Conservation (phyloP, 2,888 invertebrate species). For the Oscheius sp. region DNA sequence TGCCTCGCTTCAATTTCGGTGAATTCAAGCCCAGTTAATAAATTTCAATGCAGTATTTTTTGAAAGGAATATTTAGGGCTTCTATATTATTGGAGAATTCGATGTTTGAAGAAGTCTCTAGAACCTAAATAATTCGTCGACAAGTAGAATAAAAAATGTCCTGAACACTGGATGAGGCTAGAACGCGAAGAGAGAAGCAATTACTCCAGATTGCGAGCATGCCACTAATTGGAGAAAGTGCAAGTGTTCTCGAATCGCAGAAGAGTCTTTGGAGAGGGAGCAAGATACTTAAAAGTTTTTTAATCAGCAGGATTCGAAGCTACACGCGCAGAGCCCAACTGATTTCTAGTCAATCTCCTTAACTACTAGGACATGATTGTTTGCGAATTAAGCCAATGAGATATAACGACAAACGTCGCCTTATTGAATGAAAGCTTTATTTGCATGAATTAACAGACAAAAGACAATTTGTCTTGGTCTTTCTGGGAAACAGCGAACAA, state of each 20-base stretch:
- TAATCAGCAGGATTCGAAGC: conserved; percentile 65
- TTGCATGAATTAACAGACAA: too few species aligned
- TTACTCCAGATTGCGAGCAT: neutral
- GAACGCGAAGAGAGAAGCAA: neutral
- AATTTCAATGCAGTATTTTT: conserved; percentile 2
- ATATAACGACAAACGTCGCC: too few species aligned
- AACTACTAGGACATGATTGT: too few species aligned
- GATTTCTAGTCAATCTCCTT: too few species aligned
- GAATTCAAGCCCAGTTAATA: conserved; percentile 25
- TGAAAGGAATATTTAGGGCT: neutral
- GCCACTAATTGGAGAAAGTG: neutral
- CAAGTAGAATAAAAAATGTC: neutral
- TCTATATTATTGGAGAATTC: neutral
- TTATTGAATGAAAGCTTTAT: too few species aligned
- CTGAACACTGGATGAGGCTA: neutral
- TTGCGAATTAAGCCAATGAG: too few species aligned
- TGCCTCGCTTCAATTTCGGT: conserved; percentile 20
- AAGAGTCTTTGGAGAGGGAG: neutral
- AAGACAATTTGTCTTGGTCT: too few species aligned
- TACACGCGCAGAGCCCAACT: conserved; percentile 65
- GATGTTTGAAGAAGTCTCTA: neutral
- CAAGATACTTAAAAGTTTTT: conserved; percentile 32
- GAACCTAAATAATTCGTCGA: neutral
- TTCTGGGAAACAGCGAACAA: too few species aligned
- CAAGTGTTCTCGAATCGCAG: too few species aligned